A percentile compares a stretch with the other conserved stretches of the same genome.
phyloP scores from a whole-genome alignment of 2,113 vertebrate genomes.

The Turdus rufiventris region DNA sequence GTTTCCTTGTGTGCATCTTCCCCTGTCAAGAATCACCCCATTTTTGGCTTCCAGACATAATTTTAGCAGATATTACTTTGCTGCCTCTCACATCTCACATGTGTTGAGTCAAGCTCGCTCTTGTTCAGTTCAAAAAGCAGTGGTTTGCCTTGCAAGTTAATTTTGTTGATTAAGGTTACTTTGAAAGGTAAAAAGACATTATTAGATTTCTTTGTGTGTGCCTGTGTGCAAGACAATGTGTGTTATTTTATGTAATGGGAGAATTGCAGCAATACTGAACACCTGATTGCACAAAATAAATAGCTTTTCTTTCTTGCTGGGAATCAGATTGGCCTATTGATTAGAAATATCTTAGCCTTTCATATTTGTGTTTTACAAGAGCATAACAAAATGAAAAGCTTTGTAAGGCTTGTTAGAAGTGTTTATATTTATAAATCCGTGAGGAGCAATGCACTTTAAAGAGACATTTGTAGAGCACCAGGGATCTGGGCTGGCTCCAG shows the following conservation, averaged over 20 bases:
- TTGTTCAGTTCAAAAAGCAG: slow-evolving; percentile 33
- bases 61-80: slow-evolving; percentile 7
- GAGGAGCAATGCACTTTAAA: background rate
- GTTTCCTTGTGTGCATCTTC: slow-evolving; percentile 13
- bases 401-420: background rate
- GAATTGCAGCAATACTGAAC: background rate
- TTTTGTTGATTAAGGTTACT: slow-evolving; percentile 10
- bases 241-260: background rate
- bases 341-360: slow-evolving; percentile 6
- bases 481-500: background rate
- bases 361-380: background rate
- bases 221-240: background rate
- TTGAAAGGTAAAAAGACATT: slow-evolving; percentile 40
- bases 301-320: background rate
- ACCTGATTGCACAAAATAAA: background rate
- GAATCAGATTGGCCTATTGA: background rate
- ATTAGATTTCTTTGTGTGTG: background rate
- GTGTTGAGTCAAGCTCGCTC: slow-evolving; percentile 14
- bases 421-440: background rate
- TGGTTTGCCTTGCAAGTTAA: background rate
- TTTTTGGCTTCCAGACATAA: slow-evolving; percentile 34
- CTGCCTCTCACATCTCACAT: background rate
- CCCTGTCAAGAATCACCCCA: background rate
- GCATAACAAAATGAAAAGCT: background rate
- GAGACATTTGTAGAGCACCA: background rate